A percentile compares a stretch with the other conserved stretches of the same genome.
These are phyloP conservation scores for Biston stratarius DNA, from an alignment of 2,888 invertebrate species.

Conservation along the genomic window DNA sequence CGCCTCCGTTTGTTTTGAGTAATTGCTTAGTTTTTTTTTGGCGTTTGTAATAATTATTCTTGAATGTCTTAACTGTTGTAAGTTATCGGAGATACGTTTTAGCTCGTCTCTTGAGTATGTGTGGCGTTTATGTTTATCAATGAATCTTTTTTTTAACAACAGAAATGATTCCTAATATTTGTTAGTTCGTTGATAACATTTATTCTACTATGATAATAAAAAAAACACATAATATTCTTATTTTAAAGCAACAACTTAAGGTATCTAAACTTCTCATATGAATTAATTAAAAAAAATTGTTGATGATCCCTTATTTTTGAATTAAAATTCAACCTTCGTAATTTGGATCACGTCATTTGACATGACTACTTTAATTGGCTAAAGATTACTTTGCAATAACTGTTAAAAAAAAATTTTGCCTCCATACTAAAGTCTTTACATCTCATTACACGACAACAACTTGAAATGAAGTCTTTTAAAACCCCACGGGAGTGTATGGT, in stretches of 20 bases:
- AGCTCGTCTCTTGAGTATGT: neutral
- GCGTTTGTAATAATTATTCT: conserved; percentile 4
- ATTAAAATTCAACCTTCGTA: no score
- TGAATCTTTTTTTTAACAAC: neutral
- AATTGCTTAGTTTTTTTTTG: conserved; percentile 24
- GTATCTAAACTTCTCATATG: no score
- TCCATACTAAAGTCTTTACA: neutral
- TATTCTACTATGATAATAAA: no score
- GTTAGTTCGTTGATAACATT: no score
- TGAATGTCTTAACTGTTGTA: conserved; percentile 16
- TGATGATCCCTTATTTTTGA: no score
- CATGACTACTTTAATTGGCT: no score
- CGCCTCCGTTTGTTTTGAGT: conserved; percentile 30
- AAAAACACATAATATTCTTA: no score
- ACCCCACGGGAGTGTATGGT: conserved; percentile 6
- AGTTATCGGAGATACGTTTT: neutral
- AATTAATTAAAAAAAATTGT: no score
- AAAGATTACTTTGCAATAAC: no score
- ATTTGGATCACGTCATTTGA: no score
- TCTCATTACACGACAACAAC: neutral
- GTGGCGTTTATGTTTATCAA: conserved; percentile 1
- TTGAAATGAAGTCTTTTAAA: neutral
- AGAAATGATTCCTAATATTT: neutral
- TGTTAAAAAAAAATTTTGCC: no score
- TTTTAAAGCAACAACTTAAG: no score